phyloP scores from a whole-genome alignment of 2,113 vertebrate species.

The Leptocoma aspasia region DNA sequence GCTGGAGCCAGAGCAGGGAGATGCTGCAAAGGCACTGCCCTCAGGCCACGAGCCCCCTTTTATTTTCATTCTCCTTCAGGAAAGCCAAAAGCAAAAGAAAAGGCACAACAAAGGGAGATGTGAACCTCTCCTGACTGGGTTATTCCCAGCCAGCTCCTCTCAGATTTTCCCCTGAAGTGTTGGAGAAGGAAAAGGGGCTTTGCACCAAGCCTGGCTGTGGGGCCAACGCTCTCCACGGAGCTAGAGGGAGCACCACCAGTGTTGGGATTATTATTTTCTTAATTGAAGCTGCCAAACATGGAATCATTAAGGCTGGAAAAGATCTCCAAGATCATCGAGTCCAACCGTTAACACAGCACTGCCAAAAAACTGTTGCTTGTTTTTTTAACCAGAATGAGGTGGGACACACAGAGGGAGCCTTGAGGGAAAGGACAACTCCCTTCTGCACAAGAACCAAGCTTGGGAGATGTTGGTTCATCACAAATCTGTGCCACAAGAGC shows the following conservation, averaged over 20 bases:
- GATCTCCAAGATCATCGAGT: rapidly evolving
- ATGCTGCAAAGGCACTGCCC: rapidly evolving
- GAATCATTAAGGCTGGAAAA: background rate
- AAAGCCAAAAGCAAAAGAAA: background rate
- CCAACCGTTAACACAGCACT: background rate
- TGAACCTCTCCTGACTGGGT: background rate
- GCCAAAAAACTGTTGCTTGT: background rate
- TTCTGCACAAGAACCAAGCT: background rate
- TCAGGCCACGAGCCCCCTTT: rapidly evolving
- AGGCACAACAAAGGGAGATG: background rate
- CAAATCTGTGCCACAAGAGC: background rate
- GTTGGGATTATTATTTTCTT: background rate
- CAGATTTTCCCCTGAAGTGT: background rate
- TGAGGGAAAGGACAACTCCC: background rate
- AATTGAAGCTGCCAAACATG: background rate
- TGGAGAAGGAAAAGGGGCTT: background rate
- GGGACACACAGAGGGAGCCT: background rate
- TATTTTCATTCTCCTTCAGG: background rate
- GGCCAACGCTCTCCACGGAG: rapidly evolving
- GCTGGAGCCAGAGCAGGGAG: background rate
- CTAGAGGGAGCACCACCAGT: background rate
- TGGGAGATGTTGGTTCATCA: background rate
- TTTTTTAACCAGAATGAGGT: background rate
- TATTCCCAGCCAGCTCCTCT: background rate
- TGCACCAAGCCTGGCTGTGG: background rate